These are phyloP conservation scores for Drosophila novamexicana DNA, from an alignment of 1,140 invertebrate species.

Conservation along the genomic window DNA sequence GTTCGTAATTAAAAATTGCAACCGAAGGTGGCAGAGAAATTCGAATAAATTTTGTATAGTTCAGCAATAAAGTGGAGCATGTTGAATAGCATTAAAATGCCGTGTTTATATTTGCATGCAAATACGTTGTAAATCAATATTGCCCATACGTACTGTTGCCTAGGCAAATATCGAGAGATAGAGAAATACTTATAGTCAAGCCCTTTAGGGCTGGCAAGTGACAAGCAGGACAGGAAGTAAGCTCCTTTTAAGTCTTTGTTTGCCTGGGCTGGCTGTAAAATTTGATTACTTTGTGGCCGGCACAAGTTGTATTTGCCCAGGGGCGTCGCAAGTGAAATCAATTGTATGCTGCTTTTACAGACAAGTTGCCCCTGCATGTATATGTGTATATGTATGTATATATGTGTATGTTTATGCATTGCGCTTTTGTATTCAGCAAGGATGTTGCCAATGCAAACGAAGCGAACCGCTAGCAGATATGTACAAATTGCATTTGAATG, in stretches of 20 bases:
- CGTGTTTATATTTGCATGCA: constrained; percentile 64
- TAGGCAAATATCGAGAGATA: constrained; percentile 17
- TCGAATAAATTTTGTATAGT: constrained; percentile 46
- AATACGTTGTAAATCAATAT: constrained; percentile 60
- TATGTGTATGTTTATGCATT: constrained; percentile 45
- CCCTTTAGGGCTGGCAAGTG: constrained; percentile 54
- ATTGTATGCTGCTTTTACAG: constrained; percentile 28
- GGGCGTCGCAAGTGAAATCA: constrained; percentile 41
- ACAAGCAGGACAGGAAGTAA: constrained; percentile 47
- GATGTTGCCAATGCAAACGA: constrained; percentile 34
- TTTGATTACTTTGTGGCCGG: constrained; percentile 75
- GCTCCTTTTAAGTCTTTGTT: constrained; percentile 14
- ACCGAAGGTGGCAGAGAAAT: constrained; percentile 16
- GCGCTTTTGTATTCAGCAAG: constrained; percentile 56
- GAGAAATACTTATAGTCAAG: constrained; percentile 28
- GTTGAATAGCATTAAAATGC: constrained; percentile 56
- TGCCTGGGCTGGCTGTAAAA: constrained; percentile 47
- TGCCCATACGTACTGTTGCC: constrained; percentile 44
- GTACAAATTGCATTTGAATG: constrained; percentile 57
- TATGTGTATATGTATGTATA: not conserved
- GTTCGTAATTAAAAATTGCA: constrained; percentile 59
- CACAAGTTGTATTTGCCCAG: constrained; percentile 47
- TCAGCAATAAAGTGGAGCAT: constrained; percentile 18
- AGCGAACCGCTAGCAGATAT: constrained; percentile 10
- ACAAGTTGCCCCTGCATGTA: not conserved